Conservation (phyloP, 64 coral and sea anemone species). For the Montipora sp. region DNA sequence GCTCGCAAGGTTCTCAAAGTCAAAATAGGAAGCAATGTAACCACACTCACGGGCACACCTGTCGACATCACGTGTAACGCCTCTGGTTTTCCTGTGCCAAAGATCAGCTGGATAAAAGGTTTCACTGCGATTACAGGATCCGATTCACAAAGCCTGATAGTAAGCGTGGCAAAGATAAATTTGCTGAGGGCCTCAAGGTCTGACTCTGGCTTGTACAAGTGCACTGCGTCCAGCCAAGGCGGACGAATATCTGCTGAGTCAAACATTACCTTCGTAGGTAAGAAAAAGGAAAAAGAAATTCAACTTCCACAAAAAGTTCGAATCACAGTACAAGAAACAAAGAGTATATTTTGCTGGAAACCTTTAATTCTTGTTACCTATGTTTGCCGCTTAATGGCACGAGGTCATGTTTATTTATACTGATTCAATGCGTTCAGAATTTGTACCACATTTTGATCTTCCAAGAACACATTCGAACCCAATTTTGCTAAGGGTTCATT, state of each 20-base stretch:
- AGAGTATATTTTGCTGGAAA: too few species aligned
- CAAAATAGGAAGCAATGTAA: slow-evolving; percentile 35
- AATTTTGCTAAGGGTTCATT: too few species aligned
- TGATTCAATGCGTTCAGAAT: too few species aligned
- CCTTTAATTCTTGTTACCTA: too few species aligned
- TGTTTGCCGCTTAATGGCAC: too few species aligned
- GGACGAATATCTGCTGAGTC: slow-evolving; percentile 47
- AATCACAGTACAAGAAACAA: not conserved
- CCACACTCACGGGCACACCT: slow-evolving; percentile 60
- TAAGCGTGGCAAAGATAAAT: not conserved
- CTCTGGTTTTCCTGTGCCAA: slow-evolving; percentile 58
- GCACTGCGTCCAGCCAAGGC: slow-evolving; percentile 42
- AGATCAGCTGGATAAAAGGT: slow-evolving; percentile 47
- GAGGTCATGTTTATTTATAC: too few species aligned
- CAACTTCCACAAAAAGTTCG: not conserved
- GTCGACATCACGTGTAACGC: slow-evolving; percentile 49
- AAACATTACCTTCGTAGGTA: slow-evolving; percentile 70
- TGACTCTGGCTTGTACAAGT: slow-evolving; percentile 46
- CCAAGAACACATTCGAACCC: too few species aligned
- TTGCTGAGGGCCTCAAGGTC: slow-evolving; percentile 11
- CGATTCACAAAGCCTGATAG: slow-evolving; percentile 13
- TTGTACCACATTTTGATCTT: too few species aligned
- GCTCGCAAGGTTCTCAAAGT: slow-evolving; percentile 25
- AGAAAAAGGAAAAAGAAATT: not conserved
- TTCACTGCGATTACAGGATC: slow-evolving; percentile 43